A percentile compares a stretch with the other conserved stretches of the same genome.
Evolutionary conservation across 2,888 invertebrate species (phyloP).

Genomic region (Andrena fulva): DNA sequence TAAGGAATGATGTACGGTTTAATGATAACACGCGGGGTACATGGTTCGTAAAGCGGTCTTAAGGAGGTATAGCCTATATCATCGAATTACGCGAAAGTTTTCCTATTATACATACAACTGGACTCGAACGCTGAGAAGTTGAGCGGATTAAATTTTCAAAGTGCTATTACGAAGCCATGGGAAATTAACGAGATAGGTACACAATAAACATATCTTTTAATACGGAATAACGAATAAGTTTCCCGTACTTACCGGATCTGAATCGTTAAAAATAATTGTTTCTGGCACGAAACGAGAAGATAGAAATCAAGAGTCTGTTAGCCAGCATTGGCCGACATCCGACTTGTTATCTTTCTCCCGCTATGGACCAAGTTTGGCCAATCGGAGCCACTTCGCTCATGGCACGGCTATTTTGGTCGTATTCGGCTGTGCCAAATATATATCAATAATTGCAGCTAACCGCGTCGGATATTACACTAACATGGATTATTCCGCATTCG

Average conservation of each 20-base stretch:
- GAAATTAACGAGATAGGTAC: slow-evolving; percentile 29
- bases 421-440: slow-evolving; percentile 50
- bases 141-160: slow-evolving; percentile 30
- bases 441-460: slow-evolving; percentile 47
- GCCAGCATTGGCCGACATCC: slow-evolving; percentile 47
- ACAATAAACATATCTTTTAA: background rate
- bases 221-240: slow-evolving; percentile 21
- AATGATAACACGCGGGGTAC: background rate
- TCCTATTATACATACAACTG: slow-evolving; percentile 8
- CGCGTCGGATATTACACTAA: background rate
- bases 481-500: background rate
- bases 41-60: slow-evolving; percentile 1
- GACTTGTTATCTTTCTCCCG: slow-evolving; percentile 55
- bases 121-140: slow-evolving; percentile 1
- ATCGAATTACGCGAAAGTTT: slow-evolving; percentile 8
- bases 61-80: slow-evolving; percentile 1
- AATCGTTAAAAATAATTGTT: slow-evolving; percentile 71
- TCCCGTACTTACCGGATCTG: slow-evolving; percentile 47
- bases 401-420: slow-evolving; percentile 31
- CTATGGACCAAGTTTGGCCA: slow-evolving; percentile 45
- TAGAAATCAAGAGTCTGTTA: slow-evolving; percentile 55
- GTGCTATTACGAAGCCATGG: slow-evolving; percentile 6
- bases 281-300: slow-evolving; percentile 61
- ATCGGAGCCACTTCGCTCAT: slow-evolving; percentile 48
- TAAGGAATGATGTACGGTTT: background rate